A percentile compares a stretch with the other conserved stretches of the same genome.
These are phyloP conservation scores for Epirrhoe tristata DNA, from an alignment of 2,888 invertebrate species.

Conservation along the genomic window DNA sequence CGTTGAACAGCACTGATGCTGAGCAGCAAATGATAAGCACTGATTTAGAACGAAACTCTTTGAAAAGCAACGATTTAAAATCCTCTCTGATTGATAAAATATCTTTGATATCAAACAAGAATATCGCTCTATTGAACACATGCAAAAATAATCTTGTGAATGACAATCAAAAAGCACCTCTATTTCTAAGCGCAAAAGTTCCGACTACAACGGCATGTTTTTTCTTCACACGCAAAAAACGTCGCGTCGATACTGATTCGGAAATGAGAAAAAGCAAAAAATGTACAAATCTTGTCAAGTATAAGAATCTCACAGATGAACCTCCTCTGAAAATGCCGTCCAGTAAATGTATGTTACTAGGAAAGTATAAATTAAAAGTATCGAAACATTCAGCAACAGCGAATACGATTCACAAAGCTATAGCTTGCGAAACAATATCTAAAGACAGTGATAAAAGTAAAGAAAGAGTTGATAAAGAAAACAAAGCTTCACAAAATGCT, in stretches of 20 bases:
- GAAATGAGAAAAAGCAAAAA: slow-evolving; percentile 68
- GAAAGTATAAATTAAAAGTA: slow-evolving; percentile 51
- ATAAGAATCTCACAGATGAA: slow-evolving; percentile 63
- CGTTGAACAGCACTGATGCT: slow-evolving; percentile 49
- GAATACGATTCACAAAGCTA: slow-evolving; percentile 26
- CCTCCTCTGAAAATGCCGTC: slow-evolving; percentile 62
- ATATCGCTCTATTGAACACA: background rate
- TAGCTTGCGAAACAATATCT: slow-evolving; percentile 41
- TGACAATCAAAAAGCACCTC: slow-evolving; percentile 25
- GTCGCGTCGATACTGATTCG: slow-evolving; percentile 30
- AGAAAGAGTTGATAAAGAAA: slow-evolving; percentile 47
- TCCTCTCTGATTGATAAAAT: slow-evolving; percentile 41
- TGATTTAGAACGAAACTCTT: slow-evolving; percentile 59
- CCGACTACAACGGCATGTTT: slow-evolving; percentile 55
- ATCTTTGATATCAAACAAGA: slow-evolving; percentile 38
- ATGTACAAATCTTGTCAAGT: slow-evolving; percentile 73
- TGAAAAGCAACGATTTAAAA: slow-evolving; percentile 41
- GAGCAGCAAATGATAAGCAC: slow-evolving; percentile 64
- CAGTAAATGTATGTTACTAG: slow-evolving; percentile 64
- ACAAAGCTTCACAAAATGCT: slow-evolving; percentile 54
- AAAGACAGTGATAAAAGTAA: slow-evolving; percentile 51
- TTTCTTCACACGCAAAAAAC: slow-evolving; percentile 57
- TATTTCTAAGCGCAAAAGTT: slow-evolving; percentile 39
- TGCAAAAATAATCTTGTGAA: background rate
- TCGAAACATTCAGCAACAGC: slow-evolving; percentile 36